Evolutionary conservation across 2,888 invertebrate species (phyloP), one percentile per base, ranked within the genome.

Genomic region (Priocnemis perturbator): DNA sequence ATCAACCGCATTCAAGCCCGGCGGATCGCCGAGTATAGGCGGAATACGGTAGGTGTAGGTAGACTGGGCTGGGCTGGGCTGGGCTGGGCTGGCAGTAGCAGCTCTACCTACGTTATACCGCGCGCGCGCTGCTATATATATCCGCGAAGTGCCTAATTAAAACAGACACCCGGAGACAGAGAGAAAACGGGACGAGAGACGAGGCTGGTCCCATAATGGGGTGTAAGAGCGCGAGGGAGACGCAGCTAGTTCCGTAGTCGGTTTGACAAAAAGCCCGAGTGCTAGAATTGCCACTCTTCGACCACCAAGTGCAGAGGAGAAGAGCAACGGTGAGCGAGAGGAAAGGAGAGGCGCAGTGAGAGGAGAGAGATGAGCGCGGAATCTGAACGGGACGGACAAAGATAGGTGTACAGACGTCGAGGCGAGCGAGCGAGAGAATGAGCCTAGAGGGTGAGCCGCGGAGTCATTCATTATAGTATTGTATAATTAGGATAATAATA

Each of bases 81-180:
- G 37, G 37, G 50, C 58, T 50, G 11, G 37, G 37, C 37, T 37
- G 37, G 37, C 37, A 37, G 37, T 11, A 37, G 37, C 37, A 37
- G 37, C 56, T 62, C 53, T 23, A 19, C 44, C 50, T 14, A 19
- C 60, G 44, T 61, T 37, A 47, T 19, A 50, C 50, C 50, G 19
- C 50, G 50, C n/a, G 50, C 17, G n/a, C 19, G 50, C 17, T 50
- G 57, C 21, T 50, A 66, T 66, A 66, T 76, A 73, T 80, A 78
- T 79, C 74, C 77, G 84, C 87, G 85, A 89, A 90, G 90, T 90
- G 90, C 90, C 91, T 91, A 91, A 91, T 91, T 91, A 90, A 88
- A 88, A 86, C 87, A 87, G 89, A 89, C 90, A 87, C 86, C 85
- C 85, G 83, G 81, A 86, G 88, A 88, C 84, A 84, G 86, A 85